Evolutionary conservation across 2,113 vertebrate genomes (phyloP).

Genomic region (Python bivittatus): DNA sequence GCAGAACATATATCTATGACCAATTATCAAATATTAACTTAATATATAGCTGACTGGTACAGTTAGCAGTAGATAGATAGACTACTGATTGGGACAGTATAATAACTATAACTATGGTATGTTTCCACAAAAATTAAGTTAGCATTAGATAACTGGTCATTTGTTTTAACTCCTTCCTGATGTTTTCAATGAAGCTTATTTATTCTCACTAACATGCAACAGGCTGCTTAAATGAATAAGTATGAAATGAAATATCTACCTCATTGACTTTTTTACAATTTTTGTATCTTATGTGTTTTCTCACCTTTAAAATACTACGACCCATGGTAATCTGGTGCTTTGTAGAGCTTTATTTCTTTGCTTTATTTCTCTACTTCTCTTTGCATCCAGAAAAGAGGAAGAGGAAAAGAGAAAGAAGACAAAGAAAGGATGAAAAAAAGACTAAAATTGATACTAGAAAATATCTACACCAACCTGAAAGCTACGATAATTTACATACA

Average conservation of each 20-base stretch:
- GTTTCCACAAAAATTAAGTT: no score
- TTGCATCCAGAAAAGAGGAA: neutral
- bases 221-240: neutral
- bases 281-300: neutral
- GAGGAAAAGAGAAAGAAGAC: neutral
- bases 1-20: neutral
- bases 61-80: neutral
- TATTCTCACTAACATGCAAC: neutral
- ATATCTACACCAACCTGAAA: neutral
- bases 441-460: slow-evolving; percentile 7
- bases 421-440: neutral
- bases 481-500: slow-evolving; percentile 9
- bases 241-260: neutral
- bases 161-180: neutral
- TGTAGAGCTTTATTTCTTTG: neutral
- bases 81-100: neutral
- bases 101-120: neutral
- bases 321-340: slow-evolving; percentile 11
- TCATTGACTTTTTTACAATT: neutral
- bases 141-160: neutral
- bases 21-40: neutral
- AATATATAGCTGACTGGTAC: neutral
- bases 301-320: neutral
- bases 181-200: neutral
- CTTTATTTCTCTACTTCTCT: neutral